Evolutionary conservation across 2,113 vertebrate genomes (phyloP), one percentile per base, ranked within the genome.

Genomic region (Gymnarchus niloticus): DNA sequence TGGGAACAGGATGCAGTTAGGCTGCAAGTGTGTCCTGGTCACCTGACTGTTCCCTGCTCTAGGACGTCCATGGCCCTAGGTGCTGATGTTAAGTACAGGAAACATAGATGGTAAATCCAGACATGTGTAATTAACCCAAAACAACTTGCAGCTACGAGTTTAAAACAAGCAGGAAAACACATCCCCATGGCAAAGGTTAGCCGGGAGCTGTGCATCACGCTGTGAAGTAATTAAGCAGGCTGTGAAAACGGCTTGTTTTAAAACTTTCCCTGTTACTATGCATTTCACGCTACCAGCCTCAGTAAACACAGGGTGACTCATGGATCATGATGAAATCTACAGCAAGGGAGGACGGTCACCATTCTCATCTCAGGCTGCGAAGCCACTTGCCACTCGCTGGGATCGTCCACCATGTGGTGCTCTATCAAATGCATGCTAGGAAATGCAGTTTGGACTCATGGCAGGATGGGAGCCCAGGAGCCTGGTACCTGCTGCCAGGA

Each of bases 241-340:
- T 8, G 78, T 81, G 48, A 49, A 81, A 48, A 19, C 46, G 46
- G 76, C 76, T 25, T 14, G 2, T 12, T 81, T 81, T 81, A 81
- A 81, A 81, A 21, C 49, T 21, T 3, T 54, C 46, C 78, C 78
- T 81, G 25, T 81, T 54, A 81, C 52, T 52, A 81, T 28, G 49
- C 78, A 33, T 81, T 81, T 52, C 78, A 81, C 46, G 51, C n/a
- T 28, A 81, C 23, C 78, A 81, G 78, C 14, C 78, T 28, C 48
- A 46, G 78, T 81, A 81, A 81, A 81, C 78, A 81, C 46, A 48
- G 37, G 21, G 49, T 81, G 78, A 81, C 37, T 81, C 78, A 81
- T 6, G 28, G 78, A 81, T 81, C 78, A 81, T 81, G 78, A 81
- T 81, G 78, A 81, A 81, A 81, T 81, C 78, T 81, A 49, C 78